A percentile compares a stretch with the other conserved stretches of the same genome.
phyloP scores from a whole-genome alignment of 1,140 invertebrate species.

The Pygmarrhopalites habei region DNA sequence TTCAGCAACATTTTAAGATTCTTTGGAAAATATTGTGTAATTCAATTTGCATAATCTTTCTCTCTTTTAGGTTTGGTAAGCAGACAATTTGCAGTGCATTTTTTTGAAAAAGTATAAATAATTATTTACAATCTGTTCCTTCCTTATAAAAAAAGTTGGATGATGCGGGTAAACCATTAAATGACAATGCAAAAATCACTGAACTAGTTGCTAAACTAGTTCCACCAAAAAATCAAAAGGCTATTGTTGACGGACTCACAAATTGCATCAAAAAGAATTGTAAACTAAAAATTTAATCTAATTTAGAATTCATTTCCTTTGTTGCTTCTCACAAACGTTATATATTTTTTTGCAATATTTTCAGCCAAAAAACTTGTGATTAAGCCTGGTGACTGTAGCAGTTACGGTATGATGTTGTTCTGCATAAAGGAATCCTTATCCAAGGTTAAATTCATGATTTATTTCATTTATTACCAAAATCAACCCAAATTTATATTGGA shows the following conservation, averaged over 20 bases:
- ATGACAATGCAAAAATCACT: not conserved
- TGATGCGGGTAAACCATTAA: not conserved
- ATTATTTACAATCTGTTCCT: too few species aligned
- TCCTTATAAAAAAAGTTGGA: not conserved
- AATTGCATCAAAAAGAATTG: not conserved
- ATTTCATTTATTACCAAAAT: too few species aligned
- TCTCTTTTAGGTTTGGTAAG: not conserved
- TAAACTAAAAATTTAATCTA: not conserved
- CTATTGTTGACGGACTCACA: not conserved
- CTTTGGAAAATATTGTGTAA: not conserved
- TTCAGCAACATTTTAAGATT: not conserved
- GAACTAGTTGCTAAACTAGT: not conserved
- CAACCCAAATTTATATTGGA: too few species aligned
- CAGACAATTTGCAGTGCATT: not conserved
- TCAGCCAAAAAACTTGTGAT: conserved; percentile 1
- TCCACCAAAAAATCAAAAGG: not conserved
- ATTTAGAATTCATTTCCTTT: not conserved
- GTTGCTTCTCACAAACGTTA: not conserved
- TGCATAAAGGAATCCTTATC: conserved; percentile 1
- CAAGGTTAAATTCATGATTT: too few species aligned
- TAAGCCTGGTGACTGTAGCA: conserved; percentile 3
- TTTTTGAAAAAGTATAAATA: not conserved
- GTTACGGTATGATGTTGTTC: conserved; percentile 8
- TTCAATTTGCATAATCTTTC: not conserved
- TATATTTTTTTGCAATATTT: not conserved